Percentiles rank a stretch among this genome's conserved stretches.
Evolutionary conservation across 1,140 invertebrate genomes (phyloP).

Genomic region (Ceratitis capitata): DNA sequence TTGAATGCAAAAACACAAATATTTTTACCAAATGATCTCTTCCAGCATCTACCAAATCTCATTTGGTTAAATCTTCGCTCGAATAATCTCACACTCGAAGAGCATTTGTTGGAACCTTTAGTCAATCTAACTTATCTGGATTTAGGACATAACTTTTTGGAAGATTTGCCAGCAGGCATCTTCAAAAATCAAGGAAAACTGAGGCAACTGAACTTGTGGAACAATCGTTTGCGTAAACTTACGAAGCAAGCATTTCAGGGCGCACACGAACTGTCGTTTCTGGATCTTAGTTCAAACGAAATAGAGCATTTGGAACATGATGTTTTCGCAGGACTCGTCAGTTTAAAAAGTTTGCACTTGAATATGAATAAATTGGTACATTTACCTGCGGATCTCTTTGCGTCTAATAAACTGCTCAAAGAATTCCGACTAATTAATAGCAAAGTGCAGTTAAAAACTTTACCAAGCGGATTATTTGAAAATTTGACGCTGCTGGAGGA

Average conservation of each 20-base stretch:
- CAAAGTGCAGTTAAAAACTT: conserved; percentile 67
- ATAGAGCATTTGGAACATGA: conserved; percentile 69
- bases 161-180: conserved; percentile 68
- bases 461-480: conserved; percentile 69
- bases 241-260: conserved; percentile 70
- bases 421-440: conserved; percentile 70
- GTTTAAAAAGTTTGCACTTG: conserved; percentile 71
- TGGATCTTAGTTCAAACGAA: conserved; percentile 73
- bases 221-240: conserved; percentile 71
- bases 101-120: conserved; percentile 68
- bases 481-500: conserved; percentile 68
- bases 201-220: conserved; percentile 71
- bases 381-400: conserved; percentile 71
- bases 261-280: conserved; percentile 68
- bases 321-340: conserved; percentile 70
- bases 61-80: conserved; percentile 70
- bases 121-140: conserved; percentile 71
- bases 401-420: conserved; percentile 67
- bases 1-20: conserved; percentile 54
- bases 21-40: conserved; percentile 69
- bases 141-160: conserved; percentile 71
- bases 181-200: conserved; percentile 71
- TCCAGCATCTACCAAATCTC: conserved; percentile 70
- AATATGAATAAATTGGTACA: conserved; percentile 71
- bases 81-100: conserved; percentile 70